Evolutionary conservation across 2,888 invertebrate genomes (phyloP).

Genomic region (Eupeodes latifasciatus): DNA sequence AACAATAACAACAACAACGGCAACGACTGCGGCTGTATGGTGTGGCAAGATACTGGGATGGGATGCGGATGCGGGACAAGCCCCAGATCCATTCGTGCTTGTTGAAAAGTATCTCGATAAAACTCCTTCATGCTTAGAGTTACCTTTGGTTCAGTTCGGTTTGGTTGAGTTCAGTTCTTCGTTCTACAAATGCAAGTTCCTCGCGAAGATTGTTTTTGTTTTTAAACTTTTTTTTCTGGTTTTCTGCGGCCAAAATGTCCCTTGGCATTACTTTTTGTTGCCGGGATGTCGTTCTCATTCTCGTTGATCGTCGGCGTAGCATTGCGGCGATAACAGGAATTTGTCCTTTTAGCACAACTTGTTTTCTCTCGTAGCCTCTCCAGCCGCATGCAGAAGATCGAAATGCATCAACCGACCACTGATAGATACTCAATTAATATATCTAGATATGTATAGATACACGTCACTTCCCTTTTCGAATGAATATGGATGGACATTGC

Average conservation of each 20-base stretch:
- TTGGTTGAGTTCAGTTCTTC: neutral
- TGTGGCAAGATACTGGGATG: neutral
- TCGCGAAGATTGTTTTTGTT: neutral
- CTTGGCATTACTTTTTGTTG: slow-evolving; percentile 57
- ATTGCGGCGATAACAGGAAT: slow-evolving; percentile 65
- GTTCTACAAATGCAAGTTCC: slow-evolving; percentile 58
- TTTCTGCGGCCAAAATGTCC: slow-evolving; percentile 43
- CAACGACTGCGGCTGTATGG: too few relatives aligned
- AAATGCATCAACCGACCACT: slow-evolving; percentile 65
- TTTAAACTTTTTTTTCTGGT: neutral
- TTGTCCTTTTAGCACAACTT: slow-evolving; percentile 69
- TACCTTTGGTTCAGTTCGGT: too few relatives aligned
- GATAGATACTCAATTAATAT: slow-evolving; percentile 72
- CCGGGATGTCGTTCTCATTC: neutral
- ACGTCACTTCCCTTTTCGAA: neutral
- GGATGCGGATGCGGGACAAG: slow-evolving; percentile 26
- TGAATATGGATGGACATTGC: slow-evolving; percentile 48
- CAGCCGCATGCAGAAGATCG: slow-evolving; percentile 36
- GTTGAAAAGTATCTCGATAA: slow-evolving; percentile 60
- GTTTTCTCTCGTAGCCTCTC: slow-evolving; percentile 33
- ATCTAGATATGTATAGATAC: slow-evolving; percentile 55
- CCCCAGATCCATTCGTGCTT: slow-evolving; percentile 45
- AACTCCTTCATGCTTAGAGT: slow-evolving; percentile 61
- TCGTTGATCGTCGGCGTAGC: slow-evolving; percentile 35
- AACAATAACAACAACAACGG: neutral